Base-by-base conservation (phyloP, 2,888 invertebrate genomes). In the Cataglyphis altisquamis region DNA sequence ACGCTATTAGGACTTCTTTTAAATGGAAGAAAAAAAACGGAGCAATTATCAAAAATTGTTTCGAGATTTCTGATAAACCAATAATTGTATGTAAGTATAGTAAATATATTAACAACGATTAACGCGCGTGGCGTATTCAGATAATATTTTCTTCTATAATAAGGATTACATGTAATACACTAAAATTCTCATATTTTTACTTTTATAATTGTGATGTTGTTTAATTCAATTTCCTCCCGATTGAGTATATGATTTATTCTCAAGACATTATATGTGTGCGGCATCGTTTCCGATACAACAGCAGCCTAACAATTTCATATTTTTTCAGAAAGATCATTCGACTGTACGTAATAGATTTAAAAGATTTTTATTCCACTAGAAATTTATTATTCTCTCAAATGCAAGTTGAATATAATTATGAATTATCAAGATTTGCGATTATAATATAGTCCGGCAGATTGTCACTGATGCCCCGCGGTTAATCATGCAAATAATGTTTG, bases 181-280 rank as follows among this genome's bases (percentile, higher is more conserved):
- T 92, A 90, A 91, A 91, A 91, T 89, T 89, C 87, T 89, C 91
- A 92, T 91, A 91, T 92, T 92, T 93, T 91, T 92, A 92, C 92
- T 92, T 91, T 92, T 92, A 92, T 93, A 89, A 91, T 87, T 87
- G 89, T 84, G 87, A 78, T 90, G 90, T 91, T 83, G 88, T 88
- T 88, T 88, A 75, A 85, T 82, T 88, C 82, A 83, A 83, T 60
- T 62, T 66, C 74, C 60, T 78, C 80, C 62, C 21, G 15, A 78
- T 32, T 36, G 29, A 67, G 36, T 60, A n/a, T 68, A 15, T 4
- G 8, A n/a, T 12, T 29, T n/a, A 39, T 52, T 36, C 18, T 52
- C 55, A 36, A 21, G 8, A 39, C n/a, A 48, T 52, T 8, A 8
- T 45, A 5, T 45, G 18, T 45, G n/a, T 48, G 32, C 10, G 48